These are phyloP conservation scores for Leucoptera coffeella DNA, from an alignment of 2,888 invertebrate genomes.

Conservation along the genomic window DNA sequence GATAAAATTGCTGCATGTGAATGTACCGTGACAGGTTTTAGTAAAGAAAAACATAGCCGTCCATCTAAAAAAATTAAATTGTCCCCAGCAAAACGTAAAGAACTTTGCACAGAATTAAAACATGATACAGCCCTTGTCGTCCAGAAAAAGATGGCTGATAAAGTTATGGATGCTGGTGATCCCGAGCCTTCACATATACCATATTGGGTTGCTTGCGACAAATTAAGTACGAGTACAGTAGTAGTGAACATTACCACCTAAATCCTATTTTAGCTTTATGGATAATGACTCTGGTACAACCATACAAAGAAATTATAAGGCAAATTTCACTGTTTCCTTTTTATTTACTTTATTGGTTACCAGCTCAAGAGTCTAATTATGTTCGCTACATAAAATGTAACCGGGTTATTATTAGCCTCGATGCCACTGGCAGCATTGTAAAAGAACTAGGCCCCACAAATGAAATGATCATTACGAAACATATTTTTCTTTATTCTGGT, in stretches of 20 bases:
- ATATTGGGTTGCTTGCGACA: constrained; percentile 2
- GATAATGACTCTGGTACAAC: constrained; percentile 1
- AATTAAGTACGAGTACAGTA: constrained; percentile 3
- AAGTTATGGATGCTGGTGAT: constrained; percentile 1
- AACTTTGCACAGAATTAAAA: constrained; percentile 1
- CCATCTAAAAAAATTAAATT: not conserved
- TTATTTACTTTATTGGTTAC: not conserved
- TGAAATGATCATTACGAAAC: not conserved
- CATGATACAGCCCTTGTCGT: constrained; percentile 2
- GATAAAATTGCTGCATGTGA: not conserved
- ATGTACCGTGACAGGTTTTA: not conserved
- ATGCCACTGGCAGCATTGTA: not conserved
- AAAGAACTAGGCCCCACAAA: not conserved
- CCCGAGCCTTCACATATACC: constrained; percentile 1
- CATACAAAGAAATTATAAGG: not conserved
- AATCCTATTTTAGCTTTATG: constrained; percentile 2
- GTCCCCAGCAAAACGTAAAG: not conserved
- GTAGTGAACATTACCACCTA: not conserved
- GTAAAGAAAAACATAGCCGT: not conserved
- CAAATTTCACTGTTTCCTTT: not conserved
- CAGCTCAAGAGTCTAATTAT: not conserved
- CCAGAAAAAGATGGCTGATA: constrained; percentile 2
- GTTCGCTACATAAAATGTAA: not conserved
- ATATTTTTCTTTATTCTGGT: constrained; percentile 1
- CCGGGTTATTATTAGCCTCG: not conserved